Conservation (phyloP, 2,113 vertebrate genomes). For the Pogonocichla stellata region DNA sequence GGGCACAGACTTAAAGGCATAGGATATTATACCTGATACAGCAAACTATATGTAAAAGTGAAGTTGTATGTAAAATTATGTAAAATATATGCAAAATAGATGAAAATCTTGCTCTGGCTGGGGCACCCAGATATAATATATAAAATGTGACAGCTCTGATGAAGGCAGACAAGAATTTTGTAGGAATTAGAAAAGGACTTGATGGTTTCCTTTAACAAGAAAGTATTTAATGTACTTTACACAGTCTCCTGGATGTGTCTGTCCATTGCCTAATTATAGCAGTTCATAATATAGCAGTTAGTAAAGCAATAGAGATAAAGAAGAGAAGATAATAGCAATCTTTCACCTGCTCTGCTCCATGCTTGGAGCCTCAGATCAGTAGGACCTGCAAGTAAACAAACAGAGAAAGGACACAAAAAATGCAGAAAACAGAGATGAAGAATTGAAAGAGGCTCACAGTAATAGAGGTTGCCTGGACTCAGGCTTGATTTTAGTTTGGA, state of each 20-base stretch:
- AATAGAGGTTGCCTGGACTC: background rate
- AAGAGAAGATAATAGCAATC: background rate
- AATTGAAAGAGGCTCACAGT: background rate
- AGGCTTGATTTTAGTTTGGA: background rate
- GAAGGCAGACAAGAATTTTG: background rate
- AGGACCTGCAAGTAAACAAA: background rate
- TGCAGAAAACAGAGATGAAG: background rate
- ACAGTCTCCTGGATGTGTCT: background rate
- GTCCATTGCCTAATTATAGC: background rate
- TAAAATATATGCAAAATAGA: slow-evolving; percentile 18
- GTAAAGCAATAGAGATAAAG: background rate
- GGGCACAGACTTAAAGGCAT: background rate
- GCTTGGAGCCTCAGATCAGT: background rate
- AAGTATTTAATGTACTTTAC: background rate
- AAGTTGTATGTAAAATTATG: slow-evolving; percentile 24
- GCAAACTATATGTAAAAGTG: background rate
- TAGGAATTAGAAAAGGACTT: background rate
- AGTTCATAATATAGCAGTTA: background rate
- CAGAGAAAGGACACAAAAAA: background rate
- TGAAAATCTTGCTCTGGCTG: background rate
- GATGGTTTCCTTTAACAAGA: background rate
- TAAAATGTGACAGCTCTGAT: background rate
- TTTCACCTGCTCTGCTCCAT: background rate
- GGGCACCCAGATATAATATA: background rate
- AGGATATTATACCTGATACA: background rate